phyloP scores from a whole-genome alignment of 2,113 vertebrate genomes.

The Carlito syrichta region DNA sequence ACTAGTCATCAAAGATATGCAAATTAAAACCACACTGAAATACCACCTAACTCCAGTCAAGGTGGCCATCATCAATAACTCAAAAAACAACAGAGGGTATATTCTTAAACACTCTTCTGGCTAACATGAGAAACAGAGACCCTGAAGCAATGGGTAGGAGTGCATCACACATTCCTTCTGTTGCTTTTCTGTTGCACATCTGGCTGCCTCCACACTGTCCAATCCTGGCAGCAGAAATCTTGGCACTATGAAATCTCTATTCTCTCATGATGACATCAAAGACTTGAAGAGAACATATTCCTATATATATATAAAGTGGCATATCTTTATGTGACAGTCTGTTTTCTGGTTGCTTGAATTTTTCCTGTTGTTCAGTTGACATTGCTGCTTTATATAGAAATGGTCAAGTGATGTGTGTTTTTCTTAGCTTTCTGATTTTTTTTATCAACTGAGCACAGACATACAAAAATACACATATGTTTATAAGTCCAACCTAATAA shows the following conservation, averaged over 20 bases:
- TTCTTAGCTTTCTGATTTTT: neutral
- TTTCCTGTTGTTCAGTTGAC: neutral
- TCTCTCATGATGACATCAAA: neutral
- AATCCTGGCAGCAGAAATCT: neutral
- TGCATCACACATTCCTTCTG: rapidly evolving
- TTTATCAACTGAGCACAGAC: neutral
- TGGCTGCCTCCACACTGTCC: neutral
- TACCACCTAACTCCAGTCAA: too few species aligned
- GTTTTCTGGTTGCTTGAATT: neutral
- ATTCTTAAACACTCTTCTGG: neutral
- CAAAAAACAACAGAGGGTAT: too few species aligned
- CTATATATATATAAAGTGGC: neutral
- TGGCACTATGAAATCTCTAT: neutral
- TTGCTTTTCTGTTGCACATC: neutral
- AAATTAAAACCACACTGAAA: too few species aligned
- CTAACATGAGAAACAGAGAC: rapidly evolving
- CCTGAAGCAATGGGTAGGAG: rapidly evolving
- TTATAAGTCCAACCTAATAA: neutral
- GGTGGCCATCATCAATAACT: too few species aligned
- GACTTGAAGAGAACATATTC: neutral
- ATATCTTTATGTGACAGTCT: neutral
- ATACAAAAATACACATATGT: neutral
- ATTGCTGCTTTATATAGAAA: neutral
- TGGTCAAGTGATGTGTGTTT: neutral
- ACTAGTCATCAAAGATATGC: too few species aligned